Evolutionary conservation across 2,797 vertebrate genomes (phyloP).

Genomic region (Alcedo quadribrachys): DNA sequence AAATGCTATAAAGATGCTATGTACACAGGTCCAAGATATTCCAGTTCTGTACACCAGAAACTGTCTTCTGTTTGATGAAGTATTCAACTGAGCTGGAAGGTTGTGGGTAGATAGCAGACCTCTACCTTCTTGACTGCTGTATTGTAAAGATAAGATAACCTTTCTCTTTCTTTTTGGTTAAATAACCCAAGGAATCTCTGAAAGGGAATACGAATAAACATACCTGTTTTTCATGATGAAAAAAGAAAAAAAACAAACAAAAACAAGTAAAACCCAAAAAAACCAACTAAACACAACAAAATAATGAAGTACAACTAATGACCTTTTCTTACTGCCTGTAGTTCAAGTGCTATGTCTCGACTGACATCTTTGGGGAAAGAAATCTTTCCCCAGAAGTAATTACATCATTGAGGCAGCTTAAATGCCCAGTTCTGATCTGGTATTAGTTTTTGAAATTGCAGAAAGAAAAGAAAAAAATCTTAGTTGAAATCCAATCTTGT

Average conservation of each 20-base stretch:
- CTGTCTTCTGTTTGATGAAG: conserved; percentile 37
- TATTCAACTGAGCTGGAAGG: not conserved
- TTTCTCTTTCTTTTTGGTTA: not conserved
- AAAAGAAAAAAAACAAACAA: not conserved
- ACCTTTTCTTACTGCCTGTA: not conserved
- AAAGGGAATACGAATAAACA: not conserved
- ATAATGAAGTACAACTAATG: not conserved
- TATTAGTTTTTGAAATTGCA: not conserved
- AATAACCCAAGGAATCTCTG: not conserved
- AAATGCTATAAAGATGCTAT: conserved; percentile 51
- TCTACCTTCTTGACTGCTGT: not conserved
- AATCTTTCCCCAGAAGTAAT: not conserved
- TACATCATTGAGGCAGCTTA: not conserved
- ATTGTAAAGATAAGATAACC: not conserved
- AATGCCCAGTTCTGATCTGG: not conserved
- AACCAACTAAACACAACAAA: no score
- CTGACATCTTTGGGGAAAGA: not conserved
- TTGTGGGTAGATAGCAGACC: not conserved
- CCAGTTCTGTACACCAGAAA: not conserved
- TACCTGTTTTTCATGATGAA: not conserved
- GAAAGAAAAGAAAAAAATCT: not conserved
- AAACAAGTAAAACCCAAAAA: no score
- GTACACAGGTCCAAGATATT: not conserved
- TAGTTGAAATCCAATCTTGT: not conserved
- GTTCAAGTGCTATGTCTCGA: not conserved